Evolutionary conservation across 2,797 vertebrate genomes (phyloP), one percentile per base, ranked within the genome.

Genomic region (Philypnodon macrostomus): DNA sequence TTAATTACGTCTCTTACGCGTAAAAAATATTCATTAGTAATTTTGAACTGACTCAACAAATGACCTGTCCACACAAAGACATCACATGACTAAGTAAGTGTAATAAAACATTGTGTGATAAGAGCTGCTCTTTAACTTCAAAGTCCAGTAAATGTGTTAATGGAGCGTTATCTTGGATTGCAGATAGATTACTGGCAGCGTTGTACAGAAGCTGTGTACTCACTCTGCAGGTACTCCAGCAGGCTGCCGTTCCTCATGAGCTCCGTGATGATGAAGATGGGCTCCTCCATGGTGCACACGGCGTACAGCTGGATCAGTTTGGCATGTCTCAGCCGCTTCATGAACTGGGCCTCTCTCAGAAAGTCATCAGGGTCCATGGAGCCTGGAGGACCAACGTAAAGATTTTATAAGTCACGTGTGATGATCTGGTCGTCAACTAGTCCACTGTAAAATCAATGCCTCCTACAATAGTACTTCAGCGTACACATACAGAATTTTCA

Each of bases 221-320:
- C 92, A 98, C 96, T 93, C 75, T 91, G 91, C 27, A 99, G 92
- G 75, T 96, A 94, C 4, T 93, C 92, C 50, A 90, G 88, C 71
- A 99, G 88, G 75, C 95, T 98, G 81, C 96, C 94, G 5, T 95
- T 76, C 67, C 70, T 93, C 96, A 99, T 98, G 74, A 99, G 87
- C 81, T 99, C 96, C 0, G 96, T 99, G 85, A 99, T 91, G 84
- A 99, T 99, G 89, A 95, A 99, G 85, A 99, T 90, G 63, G 96
- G 96, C 45, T 97, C 93, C 70, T 95, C 90, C 74, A 91, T 51
- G 55, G 93, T 96, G 79, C 96, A 99, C 31, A 99, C 95, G 0
- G 96, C 96, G 37, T 98, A 98, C 55, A 99, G 91, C 79, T 98
- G 95, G 81, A 99, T 97, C 62, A 99, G 90, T 64, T 93, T 98